These are phyloP conservation scores for Mobula hypostoma DNA, from an alignment of 2,113 vertebrate species.

Conservation along the genomic window DNA sequence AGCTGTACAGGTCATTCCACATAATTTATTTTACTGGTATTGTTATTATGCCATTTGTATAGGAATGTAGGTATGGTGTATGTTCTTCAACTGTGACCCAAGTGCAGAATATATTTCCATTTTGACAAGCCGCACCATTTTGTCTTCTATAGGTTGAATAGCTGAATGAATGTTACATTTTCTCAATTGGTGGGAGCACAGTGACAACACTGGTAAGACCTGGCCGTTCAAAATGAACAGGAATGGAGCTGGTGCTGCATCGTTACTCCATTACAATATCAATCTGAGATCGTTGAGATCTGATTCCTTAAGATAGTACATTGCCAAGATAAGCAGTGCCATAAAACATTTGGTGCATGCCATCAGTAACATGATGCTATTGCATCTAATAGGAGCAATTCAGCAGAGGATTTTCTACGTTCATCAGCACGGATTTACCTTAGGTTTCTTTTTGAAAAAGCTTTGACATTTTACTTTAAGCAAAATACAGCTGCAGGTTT, in stretches of 20 bases:
- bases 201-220: neutral
- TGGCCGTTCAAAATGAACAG: neutral
- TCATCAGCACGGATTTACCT: neutral
- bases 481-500: neutral
- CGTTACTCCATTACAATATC: neutral
- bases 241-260: neutral
- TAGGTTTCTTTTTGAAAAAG: neutral
- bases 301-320: neutral
- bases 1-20: neutral
- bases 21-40: neutral
- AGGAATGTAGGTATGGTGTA: neutral
- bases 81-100: neutral
- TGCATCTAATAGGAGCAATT: neutral
- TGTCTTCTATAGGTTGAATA: neutral
- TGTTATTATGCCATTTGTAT: neutral
- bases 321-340: neutral
- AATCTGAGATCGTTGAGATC: neutral
- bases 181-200: neutral
- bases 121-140: neutral
- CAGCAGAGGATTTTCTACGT: neutral
- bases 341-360: neutral
- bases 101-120: neutral
- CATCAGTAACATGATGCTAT: neutral
- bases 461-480: neutral
- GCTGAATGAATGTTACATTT: neutral